Percentiles rank a stretch among this genome's conserved stretches.
Conservation (phyloP, 2,888 invertebrate genomes). For the Erannis defoliaria region DNA sequence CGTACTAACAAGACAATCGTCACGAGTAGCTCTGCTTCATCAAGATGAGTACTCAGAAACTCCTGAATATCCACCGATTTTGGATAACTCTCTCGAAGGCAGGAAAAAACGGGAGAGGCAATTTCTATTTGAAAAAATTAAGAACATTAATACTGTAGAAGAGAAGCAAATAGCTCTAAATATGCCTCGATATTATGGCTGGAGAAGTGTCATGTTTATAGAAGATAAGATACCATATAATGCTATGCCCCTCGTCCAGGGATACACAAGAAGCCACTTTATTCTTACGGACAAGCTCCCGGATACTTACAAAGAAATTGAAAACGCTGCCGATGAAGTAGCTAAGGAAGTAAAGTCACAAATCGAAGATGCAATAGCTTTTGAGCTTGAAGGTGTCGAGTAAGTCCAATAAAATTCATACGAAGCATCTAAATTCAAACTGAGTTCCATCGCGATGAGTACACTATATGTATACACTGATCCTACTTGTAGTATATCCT, state of each 20-base stretch:
- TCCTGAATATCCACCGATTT: slow-evolving; percentile 87
- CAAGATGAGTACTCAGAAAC: slow-evolving; percentile 76
- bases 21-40: slow-evolving; percentile 64
- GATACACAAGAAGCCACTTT: slow-evolving; percentile 92
- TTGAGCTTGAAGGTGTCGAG: slow-evolving; percentile 87
- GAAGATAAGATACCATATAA: slow-evolving; percentile 89
- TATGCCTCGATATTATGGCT: slow-evolving; percentile 94
- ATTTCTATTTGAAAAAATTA: slow-evolving; percentile 86
- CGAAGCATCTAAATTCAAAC: background rate
- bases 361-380: slow-evolving; percentile 88
- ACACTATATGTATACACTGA: too few species aligned
- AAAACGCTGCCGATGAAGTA: slow-evolving; percentile 76
- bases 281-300: slow-evolving; percentile 87
- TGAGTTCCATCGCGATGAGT: background rate
- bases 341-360: slow-evolving; percentile 84
- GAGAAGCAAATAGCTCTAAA: slow-evolving; percentile 94
- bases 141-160: slow-evolving; percentile 90
- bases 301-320: slow-evolving; percentile 82
- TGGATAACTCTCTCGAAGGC: slow-evolving; percentile 85
- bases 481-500: too few species aligned
- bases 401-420: slow-evolving; percentile 64
- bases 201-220: slow-evolving; percentile 87
- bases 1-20: slow-evolving; percentile 55
- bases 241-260: slow-evolving; percentile 89
- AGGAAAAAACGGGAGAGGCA: slow-evolving; percentile 77